A percentile compares a stretch with the other conserved stretches of the same genome.
phyloP scores from a whole-genome alignment of 53 echinoderm and acorn worm species.

The Temnopleurus reevesii region DNA sequence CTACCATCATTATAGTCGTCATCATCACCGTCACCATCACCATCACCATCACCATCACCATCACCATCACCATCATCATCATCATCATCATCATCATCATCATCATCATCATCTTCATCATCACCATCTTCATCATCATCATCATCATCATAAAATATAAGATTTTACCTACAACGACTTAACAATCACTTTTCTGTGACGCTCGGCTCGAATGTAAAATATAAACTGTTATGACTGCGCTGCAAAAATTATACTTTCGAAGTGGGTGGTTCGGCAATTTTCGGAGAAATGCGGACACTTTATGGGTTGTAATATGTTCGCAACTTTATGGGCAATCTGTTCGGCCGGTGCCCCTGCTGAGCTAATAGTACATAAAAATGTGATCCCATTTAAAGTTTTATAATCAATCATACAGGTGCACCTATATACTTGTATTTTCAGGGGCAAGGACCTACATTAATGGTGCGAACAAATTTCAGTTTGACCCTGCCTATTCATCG shows the following conservation, averaged over 20 bases:
- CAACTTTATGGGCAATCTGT: not conserved
- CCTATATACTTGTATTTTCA: no score
- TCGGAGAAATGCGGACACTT: no score
- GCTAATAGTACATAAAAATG: not conserved
- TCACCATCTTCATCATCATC: no score
- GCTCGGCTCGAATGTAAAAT: no score
- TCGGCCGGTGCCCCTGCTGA: not conserved
- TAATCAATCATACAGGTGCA: not conserved
- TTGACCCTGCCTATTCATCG: no score
- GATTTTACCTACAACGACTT: not conserved
- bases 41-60: conserved; percentile 11
- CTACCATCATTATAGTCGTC: no score
- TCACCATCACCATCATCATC: conserved; percentile 12
- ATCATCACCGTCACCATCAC: not conserved
- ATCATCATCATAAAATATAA: conserved; percentile 3
- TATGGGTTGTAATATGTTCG: no score
- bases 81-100: conserved; percentile 27
- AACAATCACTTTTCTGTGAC: not conserved
- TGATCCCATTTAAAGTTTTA: not conserved
- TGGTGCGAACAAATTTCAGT: no score
- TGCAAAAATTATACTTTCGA: no score
- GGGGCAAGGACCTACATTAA: no score
- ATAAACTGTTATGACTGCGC: no score
- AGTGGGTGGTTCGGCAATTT: conserved; percentile 18
- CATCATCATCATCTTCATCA: not conserved